Base-by-base conservation (phyloP, 2,113 vertebrate species). In the Eulemur rufifrons region DNA sequence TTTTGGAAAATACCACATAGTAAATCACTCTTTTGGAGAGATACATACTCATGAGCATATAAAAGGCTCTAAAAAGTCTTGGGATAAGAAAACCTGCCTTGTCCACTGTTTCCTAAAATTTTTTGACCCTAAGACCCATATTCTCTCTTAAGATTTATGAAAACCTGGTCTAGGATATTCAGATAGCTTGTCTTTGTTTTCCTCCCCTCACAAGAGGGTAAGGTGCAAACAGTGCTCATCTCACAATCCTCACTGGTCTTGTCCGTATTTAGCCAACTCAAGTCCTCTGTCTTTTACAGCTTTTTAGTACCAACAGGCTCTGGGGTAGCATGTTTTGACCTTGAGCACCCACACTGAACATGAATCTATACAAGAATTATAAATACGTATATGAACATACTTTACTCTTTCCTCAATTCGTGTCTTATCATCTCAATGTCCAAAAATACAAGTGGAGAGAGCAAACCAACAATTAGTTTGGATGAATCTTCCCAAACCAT, bases 111-210 rank as follows among this genome's bases (percentile, higher is more conserved):
- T 64, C 66, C 18, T 20, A 29, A 61, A 61, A 64, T 54, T 47
- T 37, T 82, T 82, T 66, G 37, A 56, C 66, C 25, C 25, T 74
- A 81, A 52, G 37, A 23, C 37, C 59, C 39, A 15, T 39, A 13
- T 39, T 78, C 39, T 78, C 50, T 95, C 61, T 89, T 27, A 56
- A 45, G 32, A 74, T 18, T 64, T 42, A 69, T 0, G 13, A 69
- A 90, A 90, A 69, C 50, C 9, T 95, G 25, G 6, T 50, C 56
- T 74, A 39, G 39, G 47, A 50, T 47, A 45, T 82, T 95, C 66
- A 47, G n/a, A n/a, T 27, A 45, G 25, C 34, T 54, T 32, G 42
- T 52, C 92, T 88, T 66, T 13, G 42, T 63, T 52, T 80, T 14
- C 6, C 17, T 45, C 6, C n/a, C 6, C 25, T 6, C 2, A 45